Evolutionary conservation across 2,797 vertebrate species (phyloP), one percentile per base, ranked within the genome.

Genomic region (Perdix hodgsoniae): DNA sequence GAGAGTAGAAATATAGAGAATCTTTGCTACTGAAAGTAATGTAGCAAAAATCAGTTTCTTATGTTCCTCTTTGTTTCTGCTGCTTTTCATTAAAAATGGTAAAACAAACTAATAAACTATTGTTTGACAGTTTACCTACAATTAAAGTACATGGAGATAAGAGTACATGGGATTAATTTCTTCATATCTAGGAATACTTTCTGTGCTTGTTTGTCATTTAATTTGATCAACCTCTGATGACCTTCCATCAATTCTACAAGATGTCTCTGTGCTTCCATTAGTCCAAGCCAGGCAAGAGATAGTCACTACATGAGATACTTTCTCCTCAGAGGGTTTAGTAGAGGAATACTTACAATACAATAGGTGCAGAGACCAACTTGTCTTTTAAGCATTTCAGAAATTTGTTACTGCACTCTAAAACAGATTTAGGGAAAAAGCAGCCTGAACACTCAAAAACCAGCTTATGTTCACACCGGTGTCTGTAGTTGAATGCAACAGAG

Each of bases 41-140:
- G 17, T 31, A 17, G 77, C 29, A 88, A 82, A 82, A 86, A 88
- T 56, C 10, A 29, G 3, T 84, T 80, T 64, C 39, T 69, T 82
- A 18, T 66, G 8, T 65, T 86, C 35, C 0, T 27, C 50, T 82
- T 86, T 83, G 11, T 81, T 88, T 73, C 64, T 8, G 1, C 23
- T 82, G 17, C 4, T 83, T 95, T 84, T 84, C 44, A 73, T 90
- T 76, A 73, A 86, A 40, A 70, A 23, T 3, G 73, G 50, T 80
- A n/a, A 6, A 56, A 22, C 15, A 76, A 70, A 54, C 2, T 40
- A 86, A 39, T 11, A 79, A 61, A 39, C 21, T 14, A 19, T 40
- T 49, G n/a, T 40, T 80, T 91, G 37, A 67, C 45, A 77, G 3
- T 10, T 74, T 77, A 37, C 21, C 6, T 56, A 42, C 7, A 49